Evolutionary conservation across 2,888 invertebrate genomes (phyloP).

Genomic region (Ochropleura plecta): DNA sequence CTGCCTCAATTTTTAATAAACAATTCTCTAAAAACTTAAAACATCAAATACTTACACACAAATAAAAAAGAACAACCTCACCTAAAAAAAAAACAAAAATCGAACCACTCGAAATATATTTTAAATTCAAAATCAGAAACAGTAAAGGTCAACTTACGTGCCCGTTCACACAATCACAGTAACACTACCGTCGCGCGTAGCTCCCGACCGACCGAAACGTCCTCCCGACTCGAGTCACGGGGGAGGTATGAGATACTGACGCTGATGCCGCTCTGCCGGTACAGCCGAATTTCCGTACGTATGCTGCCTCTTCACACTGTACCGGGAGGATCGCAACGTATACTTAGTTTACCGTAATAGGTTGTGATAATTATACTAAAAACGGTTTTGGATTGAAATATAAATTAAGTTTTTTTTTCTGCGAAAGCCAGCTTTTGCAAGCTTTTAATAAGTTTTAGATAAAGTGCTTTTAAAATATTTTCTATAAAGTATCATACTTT

Average conservation of each 20-base stretch:
- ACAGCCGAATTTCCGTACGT: slow-evolving; percentile 51
- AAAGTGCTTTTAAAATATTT: neutral
- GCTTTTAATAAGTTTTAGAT: neutral
- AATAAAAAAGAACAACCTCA: neutral
- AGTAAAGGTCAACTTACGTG: slow-evolving; percentile 59
- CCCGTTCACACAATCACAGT: slow-evolving; percentile 64
- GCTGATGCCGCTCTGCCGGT: slow-evolving; percentile 28
- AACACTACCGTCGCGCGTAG: slow-evolving; percentile 46
- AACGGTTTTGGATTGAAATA: neutral
- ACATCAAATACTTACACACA: neutral
- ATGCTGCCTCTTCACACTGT: slow-evolving; percentile 43
- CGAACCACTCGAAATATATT: slow-evolving; percentile 2
- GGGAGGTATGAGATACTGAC: slow-evolving; percentile 67
- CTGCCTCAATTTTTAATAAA: neutral
- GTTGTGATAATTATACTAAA: neutral
- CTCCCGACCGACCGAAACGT: slow-evolving; percentile 55
- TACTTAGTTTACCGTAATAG: neutral
- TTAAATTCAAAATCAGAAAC: slow-evolving; percentile 20
- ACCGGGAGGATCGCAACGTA: neutral
- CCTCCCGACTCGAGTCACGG: slow-evolving; percentile 69
- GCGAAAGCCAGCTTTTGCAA: neutral
- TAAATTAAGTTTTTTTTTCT: neutral
- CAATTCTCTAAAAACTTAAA: neutral
- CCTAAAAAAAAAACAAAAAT: neutral
- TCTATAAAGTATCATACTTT: too few species aligned